Conservation (phyloP, 1,140 invertebrate genomes). For the Drosophila orosa region DNA sequence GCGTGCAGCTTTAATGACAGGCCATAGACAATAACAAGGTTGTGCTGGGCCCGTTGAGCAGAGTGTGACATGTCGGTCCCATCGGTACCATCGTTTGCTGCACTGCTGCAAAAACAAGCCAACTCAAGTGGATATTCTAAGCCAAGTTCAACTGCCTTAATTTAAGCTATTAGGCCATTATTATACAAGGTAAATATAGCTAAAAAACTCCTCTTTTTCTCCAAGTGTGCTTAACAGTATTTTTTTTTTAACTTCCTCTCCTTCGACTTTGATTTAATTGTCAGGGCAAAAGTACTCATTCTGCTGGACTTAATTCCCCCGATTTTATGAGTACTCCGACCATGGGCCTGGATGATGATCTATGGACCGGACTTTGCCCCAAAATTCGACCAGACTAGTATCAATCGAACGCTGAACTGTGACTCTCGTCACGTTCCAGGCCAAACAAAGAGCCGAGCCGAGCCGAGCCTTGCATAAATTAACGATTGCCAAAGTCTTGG, state of each 20-base stretch:
- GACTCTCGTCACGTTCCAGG: conserved; percentile 28
- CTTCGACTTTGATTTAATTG: conserved; percentile 48
- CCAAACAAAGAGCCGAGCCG: conserved; percentile 7
- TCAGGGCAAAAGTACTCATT: conserved; percentile 1
- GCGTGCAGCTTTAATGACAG: conserved; percentile 49
- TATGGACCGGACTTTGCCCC: conserved; percentile 25
- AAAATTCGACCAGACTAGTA: conserved; percentile 13
- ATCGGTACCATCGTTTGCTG: conserved; percentile 3
- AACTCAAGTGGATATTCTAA: background rate
- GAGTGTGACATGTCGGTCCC: conserved; percentile 34
- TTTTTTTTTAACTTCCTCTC: conserved; percentile 1
- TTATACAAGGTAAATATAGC: no score
- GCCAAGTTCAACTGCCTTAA: conserved; percentile 3
- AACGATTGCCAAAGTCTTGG: conserved; percentile 30
- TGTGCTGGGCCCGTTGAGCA: conserved; percentile 28
- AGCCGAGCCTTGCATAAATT: conserved; percentile 57
- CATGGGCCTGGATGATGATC: conserved; percentile 25
- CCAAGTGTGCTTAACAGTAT: background rate
- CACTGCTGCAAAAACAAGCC: conserved; percentile 3
- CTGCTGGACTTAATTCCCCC: conserved; percentile 10
- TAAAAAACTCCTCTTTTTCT: background rate
- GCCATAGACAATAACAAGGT: conserved; percentile 61
- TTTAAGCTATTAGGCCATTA: no score
- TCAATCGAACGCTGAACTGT: conserved; percentile 29
- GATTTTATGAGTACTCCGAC: conserved; percentile 28